Percentiles rank a stretch among this genome's conserved stretches.
These are phyloP conservation scores for Haemorhous mexicanus DNA, from an alignment of 2,113 vertebrate genomes.

Conservation along the genomic window DNA sequence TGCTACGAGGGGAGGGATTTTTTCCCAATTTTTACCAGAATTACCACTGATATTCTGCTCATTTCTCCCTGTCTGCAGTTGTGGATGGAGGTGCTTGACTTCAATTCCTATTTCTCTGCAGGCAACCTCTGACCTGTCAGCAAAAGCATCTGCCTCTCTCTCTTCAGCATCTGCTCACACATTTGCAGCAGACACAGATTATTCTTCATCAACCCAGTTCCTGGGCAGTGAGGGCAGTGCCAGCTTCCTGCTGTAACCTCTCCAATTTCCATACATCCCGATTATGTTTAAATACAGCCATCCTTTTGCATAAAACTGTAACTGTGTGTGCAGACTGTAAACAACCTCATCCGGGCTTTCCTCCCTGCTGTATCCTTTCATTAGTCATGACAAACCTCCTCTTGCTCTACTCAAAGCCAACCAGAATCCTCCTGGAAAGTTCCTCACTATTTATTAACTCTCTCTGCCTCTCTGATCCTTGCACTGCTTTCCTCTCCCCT, in stretches of 20 bases:
- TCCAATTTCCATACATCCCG: not conserved
- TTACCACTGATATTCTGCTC: not conserved
- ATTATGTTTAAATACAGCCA: not conserved
- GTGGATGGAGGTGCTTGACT: not conserved
- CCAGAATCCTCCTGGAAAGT: conserved; percentile 5
- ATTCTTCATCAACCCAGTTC: not conserved
- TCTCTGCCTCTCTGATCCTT: not conserved
- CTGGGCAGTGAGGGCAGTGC: not conserved
- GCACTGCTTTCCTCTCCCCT: not conserved
- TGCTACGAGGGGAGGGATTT: not conserved
- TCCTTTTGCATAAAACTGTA: not conserved
- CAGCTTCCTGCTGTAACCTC: not conserved
- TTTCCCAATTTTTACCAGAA: not conserved
- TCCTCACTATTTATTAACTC: not conserved
- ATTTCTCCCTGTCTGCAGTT: not conserved
- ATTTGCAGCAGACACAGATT: not conserved
- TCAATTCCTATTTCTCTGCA: not conserved
- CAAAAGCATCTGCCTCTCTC: not conserved
- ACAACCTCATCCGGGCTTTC: not conserved
- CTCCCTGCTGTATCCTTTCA: not conserved
- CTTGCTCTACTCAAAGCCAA: not conserved
- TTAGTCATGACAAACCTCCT: not conserved
- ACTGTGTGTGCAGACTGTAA: not conserved
- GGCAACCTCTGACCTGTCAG: not conserved
- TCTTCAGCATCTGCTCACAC: not conserved